Percentiles rank a stretch among this genome's conserved stretches.
Evolutionary conservation across 1,140 invertebrate species (phyloP).

Genomic region (Apis florea): DNA sequence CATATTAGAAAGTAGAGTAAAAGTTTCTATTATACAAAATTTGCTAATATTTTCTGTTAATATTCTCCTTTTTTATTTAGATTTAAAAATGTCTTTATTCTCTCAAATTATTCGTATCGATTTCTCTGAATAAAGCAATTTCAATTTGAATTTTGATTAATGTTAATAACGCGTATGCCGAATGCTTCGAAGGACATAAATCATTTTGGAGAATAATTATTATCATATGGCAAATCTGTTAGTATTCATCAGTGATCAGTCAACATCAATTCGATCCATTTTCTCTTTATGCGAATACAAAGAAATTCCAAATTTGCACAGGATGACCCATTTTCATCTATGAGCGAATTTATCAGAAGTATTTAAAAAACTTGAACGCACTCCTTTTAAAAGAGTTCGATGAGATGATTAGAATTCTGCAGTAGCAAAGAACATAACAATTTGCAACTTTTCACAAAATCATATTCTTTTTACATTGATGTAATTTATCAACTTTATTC

Average conservation of each 20-base stretch:
- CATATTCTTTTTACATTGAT: too few species aligned
- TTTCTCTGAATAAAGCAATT: background rate
- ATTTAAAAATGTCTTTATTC: background rate
- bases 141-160: background rate
- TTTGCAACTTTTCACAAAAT: too few species aligned
- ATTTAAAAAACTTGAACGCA: constrained; percentile 15
- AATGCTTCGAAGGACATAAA: background rate
- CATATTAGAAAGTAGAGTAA: too few species aligned
- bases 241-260: background rate
- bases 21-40: too few species aligned
- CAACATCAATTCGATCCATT: background rate
- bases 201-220: background rate
- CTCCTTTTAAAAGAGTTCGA: background rate
- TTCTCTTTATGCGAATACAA: background rate
- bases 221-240: background rate
- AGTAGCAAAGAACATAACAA: too few species aligned
- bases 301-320: constrained; percentile 5
- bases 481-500: too few species aligned
- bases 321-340: constrained; percentile 12
- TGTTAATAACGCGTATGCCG: background rate
- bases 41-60: too few species aligned
- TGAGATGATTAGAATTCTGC: constrained; percentile 12
- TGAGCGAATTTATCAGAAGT: background rate
- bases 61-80: too few species aligned
- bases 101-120: background rate